Evolutionary conservation across 2,113 vertebrate genomes (phyloP), one percentile per base, ranked within the genome.

Genomic region (Hemichromis elongatus): DNA sequence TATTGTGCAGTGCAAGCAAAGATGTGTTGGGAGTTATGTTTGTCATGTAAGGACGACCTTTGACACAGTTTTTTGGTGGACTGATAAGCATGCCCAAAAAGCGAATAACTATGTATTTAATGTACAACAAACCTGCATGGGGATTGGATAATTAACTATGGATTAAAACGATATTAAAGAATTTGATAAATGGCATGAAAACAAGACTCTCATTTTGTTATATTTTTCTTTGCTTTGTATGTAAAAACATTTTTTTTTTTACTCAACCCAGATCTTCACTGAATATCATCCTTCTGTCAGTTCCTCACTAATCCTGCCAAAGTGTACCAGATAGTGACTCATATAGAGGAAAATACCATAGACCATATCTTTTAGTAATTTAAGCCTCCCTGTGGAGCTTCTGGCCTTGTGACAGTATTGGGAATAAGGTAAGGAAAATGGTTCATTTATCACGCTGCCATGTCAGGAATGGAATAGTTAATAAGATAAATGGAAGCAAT

Each of bases 401-500:
- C 80, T 90, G 57, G 21, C 50, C 42, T 30, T 40, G 8, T 70
- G 55, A 77, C 75, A 84, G 66, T n/a, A 7, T 6, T 19, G 79
- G 77, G 82, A 85, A 78, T 81, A 87, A 21, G 21, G 28, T 63
- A 66, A 73, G 33, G n/a, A 87, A 89, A 88, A 88, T 78, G 35
- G 56, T 56, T 16, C 8, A 40, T 78, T 21, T 42, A 47, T 86
- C 79, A 82, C n/a, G 14, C 70, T 16, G 55, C 73, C 55, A 21
- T 24, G 59, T 70, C 61, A 81, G 52, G 66, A 83, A 30, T 33
- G 9, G 56, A 59, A 81, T 35, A 88, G 30, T 90, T 89, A 86
- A 81, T 50, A 84, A 82, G 81, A 93, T 16, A 11, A 92, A 91
- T 90, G 77, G 79, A 86, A 28, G 81, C 73, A 89, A 89, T 90